phyloP scores from a whole-genome alignment of 2,888 invertebrate genomes.

The Drosophila neotestacea region DNA sequence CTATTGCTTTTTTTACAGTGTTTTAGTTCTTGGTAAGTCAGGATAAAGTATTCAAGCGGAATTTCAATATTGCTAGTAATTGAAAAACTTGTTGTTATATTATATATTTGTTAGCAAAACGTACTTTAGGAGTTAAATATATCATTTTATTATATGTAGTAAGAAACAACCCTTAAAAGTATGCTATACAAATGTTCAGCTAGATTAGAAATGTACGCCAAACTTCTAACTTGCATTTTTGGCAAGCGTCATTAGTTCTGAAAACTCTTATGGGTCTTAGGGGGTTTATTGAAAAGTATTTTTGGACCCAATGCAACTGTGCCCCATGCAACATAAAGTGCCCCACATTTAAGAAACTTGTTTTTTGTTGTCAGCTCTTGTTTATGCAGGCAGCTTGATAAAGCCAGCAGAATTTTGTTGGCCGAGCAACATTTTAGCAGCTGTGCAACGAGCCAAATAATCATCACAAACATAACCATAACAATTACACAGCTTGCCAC shows the following conservation, averaged over 20 bases:
- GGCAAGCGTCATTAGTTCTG: conserved; percentile 1
- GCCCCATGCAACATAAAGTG: neutral
- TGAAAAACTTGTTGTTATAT: neutral
- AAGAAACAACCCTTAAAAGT: neutral
- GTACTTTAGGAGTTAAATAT: neutral
- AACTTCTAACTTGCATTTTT: neutral
- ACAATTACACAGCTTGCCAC: conserved; percentile 76
- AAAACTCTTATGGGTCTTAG: neutral
- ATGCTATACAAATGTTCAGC: neutral
- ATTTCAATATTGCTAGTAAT: neutral
- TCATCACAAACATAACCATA: conserved; percentile 83
- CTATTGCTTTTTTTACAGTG: conserved; percentile 18
- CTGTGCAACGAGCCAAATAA: conserved; percentile 82
- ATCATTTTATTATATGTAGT: neutral
- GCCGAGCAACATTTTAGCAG: conserved; percentile 56
- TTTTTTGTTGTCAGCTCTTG: conserved; percentile 26
- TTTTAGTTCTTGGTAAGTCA: neutral
- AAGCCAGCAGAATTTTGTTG: conserved; percentile 36
- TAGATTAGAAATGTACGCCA: conserved; percentile 2
- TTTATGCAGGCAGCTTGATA: conserved; percentile 52
- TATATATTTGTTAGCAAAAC: neutral
- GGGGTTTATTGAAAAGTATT: conserved; percentile 9
- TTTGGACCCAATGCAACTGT: conserved; percentile 16
- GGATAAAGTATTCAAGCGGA: neutral
- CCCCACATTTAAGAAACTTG: conserved; percentile 12